phyloP scores from a whole-genome alignment of 2,113 vertebrate genomes.

The Brachyhypopomus occidentalis region DNA sequence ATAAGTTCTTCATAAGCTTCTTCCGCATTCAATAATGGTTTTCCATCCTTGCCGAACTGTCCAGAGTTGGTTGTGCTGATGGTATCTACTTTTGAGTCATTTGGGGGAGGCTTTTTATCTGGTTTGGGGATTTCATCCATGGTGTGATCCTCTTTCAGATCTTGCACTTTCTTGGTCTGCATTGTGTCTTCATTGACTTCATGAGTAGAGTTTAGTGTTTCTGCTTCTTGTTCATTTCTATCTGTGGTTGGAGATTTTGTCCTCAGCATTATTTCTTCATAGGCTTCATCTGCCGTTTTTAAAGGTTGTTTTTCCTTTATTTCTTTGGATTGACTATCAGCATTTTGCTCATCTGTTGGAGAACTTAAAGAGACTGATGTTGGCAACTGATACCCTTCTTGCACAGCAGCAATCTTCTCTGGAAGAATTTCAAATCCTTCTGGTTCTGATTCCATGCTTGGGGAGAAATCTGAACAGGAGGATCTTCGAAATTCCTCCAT shows the following conservation, averaged over 20 bases:
- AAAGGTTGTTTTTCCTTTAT: constrained; percentile 72
- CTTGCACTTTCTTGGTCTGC: constrained; percentile 84
- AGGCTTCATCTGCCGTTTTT: constrained; percentile 91
- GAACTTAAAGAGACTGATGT: constrained; percentile 90
- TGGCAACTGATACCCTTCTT: constrained; percentile 91
- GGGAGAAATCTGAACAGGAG: constrained; percentile 97
- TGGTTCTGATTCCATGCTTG: constrained; percentile 93
- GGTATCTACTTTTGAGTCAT: constrained; percentile 79
- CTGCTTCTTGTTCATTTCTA: constrained; percentile 77
- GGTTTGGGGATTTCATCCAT: constrained; percentile 76
- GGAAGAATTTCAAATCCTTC: constrained; percentile 93
- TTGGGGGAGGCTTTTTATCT: constrained; percentile 84
- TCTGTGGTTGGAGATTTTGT: constrained; percentile 80
- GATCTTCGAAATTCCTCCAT: constrained; percentile 97
- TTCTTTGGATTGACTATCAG: constrained; percentile 66
- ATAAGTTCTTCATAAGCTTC: constrained; percentile 92
- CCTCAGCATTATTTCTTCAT: constrained; percentile 91
- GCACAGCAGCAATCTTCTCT: constrained; percentile 91
- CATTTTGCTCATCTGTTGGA: constrained; percentile 84
- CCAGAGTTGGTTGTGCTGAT: constrained; percentile 73
- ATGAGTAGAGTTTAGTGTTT: constrained; percentile 80
- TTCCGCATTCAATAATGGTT: constrained; percentile 87
- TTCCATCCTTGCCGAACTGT: constrained; percentile 80
- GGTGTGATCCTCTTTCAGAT: constrained; percentile 78
- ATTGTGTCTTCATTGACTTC: constrained; percentile 88